Evolutionary conservation across 64 coral and sea anemone genomes (phyloP), one percentile per base, ranked within the genome.

Genomic region (Catalaphyllia jardinei): DNA sequence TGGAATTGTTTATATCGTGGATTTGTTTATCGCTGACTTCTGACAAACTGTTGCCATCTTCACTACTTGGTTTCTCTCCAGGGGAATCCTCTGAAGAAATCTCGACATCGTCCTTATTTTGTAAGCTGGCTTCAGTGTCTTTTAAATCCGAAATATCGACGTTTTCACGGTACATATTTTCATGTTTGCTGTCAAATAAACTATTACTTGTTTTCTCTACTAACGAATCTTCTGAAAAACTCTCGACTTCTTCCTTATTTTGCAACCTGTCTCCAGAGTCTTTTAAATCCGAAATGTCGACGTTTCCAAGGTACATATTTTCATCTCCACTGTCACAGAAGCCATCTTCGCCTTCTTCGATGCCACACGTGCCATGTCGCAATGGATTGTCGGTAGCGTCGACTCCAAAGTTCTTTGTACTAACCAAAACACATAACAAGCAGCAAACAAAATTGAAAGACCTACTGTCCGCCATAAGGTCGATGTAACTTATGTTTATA

Each of bases 311-410:
- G 39, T 88, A 88, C 55, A 85, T 86, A 16, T 77, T 60, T 91
- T 91, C 80, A 67, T 91, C 80, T 20, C 24, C 51, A 39, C 13
- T 60, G 35, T 75, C 35, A 54, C 89, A 91, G 49, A 86, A 62
- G 24, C n/a, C 80, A 13, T 72, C 80, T 29, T 91, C 89, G 11
- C 51, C 60, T 42, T 77, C 89, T 22, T 86, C 69, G 39, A 30
- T 91, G 10, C 62, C 51, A 60, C 86, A 88, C 51, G 72, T 88
- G 52, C 72, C 49, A 22, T 52, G 31, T 16, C 22, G 19, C 17
- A 31, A 19, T 60, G 29, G 24, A 46, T 35, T 10, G 20, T 88
- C 50, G 25, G 10, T 46, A 14, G 46, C 49, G 16, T 61, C 29
- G 29, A 88, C 54, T 75, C 19, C 18, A 0, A 74, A 61, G 20